Evolutionary conservation across 53 echinoderm and acorn worm species (phyloP).

Genomic region (Paelopatides confundens): DNA sequence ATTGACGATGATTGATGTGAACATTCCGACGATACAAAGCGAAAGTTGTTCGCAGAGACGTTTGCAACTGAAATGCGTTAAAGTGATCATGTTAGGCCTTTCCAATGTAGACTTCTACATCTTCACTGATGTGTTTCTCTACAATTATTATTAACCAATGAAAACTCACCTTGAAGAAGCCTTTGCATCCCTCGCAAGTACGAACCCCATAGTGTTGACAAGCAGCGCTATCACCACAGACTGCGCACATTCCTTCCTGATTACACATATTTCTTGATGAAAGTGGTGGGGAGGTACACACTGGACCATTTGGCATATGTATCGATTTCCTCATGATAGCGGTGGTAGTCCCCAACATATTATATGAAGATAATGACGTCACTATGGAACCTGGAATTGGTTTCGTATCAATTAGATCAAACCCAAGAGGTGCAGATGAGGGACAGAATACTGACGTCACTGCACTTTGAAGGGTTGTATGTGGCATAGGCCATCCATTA

Average conservation of each 20-base stretch:
- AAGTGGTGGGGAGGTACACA: slow-evolving; percentile 57
- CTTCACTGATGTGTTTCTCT: no score
- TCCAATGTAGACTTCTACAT: no score
- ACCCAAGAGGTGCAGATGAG: slow-evolving; percentile 37
- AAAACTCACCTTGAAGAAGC: slow-evolving; percentile 98
- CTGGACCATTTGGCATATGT: slow-evolving; percentile 15
- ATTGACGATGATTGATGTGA: no score
- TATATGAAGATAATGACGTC: slow-evolving; percentile 38
- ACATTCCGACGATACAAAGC: no score
- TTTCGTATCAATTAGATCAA: slow-evolving; percentile 45
- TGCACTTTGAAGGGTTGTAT: slow-evolving; percentile 64
- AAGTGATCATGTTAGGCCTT: no score
- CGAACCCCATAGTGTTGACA: slow-evolving; percentile 99
- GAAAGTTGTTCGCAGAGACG: no score
- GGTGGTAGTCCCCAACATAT: slow-evolving; percentile 46
- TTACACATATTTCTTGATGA: slow-evolving; percentile 18
- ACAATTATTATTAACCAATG: no score
- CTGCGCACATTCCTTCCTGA: slow-evolving; percentile 97
- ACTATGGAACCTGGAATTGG: slow-evolving; percentile 53
- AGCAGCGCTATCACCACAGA: slow-evolving; percentile 99
- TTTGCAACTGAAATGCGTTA: no score
- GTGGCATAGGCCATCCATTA: slow-evolving; percentile 53
- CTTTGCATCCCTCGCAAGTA: slow-evolving; percentile 99
- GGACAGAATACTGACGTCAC: slow-evolving; percentile 54
- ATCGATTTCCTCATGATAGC: slow-evolving; percentile 59